Base-by-base conservation (phyloP, 2,888 invertebrate species). In the Drosophila atripex region DNA sequence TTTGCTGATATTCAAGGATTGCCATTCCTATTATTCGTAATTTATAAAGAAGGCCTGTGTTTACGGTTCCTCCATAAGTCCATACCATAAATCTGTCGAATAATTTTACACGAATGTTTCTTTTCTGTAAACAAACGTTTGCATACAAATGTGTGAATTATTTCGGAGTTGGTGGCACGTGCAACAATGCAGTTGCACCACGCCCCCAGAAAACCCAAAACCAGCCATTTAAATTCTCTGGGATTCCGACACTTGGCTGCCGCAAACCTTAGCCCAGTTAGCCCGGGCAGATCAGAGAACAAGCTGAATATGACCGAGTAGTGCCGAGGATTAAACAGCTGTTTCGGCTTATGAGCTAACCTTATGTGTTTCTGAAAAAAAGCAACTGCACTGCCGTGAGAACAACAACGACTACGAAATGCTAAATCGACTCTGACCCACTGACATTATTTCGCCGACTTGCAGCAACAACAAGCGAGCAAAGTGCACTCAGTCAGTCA, bases 391-490 rank as follows among this genome's bases (percentile, higher is more conserved):
- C 55, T 45, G 23, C 25, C 41, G 43, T 32, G 64, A 43, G 47
- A 68, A 32, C 18, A 55, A 39, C 41, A 64, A 46, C 59, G 58
- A 61, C 72, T 58, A 71, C 52, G 50, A 77, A 86, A 79, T 83
- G 83, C 84, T 86, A 83, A 86, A 78, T 83, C 86, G 90, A 90
- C 90, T 91, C 88, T 91, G 90, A 90, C 91, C 91, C 88, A 90
- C 90, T 90, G 90, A 90, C 90, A 90, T 86, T 88, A 87, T 89
- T 90, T 90, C 75, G 55, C 68, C 73, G 75, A 73, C 76, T 57
- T 58, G 25, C 25, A 47, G 70, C 54, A 41, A 28, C 47, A 63
- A 35, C 51, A 70, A 70, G 38, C 51, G 57, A 61, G 47, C 58
- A 75, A 73, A 78, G 60, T 79, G 79, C 77, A 83, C 68, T 83